phyloP scores from a whole-genome alignment of 1,140 invertebrate species.

The Venturia canescens region DNA sequence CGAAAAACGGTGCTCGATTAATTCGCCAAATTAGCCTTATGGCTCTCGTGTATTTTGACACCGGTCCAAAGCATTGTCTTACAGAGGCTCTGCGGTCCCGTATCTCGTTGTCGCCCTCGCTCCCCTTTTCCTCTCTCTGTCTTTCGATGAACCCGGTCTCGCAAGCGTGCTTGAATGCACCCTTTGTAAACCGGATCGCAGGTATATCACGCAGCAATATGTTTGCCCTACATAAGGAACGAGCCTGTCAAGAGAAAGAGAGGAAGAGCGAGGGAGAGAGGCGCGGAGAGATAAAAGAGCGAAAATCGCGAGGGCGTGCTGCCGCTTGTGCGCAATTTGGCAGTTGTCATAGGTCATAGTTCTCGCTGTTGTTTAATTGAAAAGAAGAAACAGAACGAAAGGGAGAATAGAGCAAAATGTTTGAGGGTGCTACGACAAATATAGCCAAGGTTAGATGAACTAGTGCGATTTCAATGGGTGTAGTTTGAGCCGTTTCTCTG shows the following conservation, averaged over 20 bases:
- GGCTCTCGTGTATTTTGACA: slow-evolving; percentile 74
- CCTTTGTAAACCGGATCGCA: slow-evolving; percentile 63
- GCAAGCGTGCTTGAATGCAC: slow-evolving; percentile 64
- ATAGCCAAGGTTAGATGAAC: slow-evolving; percentile 8
- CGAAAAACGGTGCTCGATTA: slow-evolving; percentile 54
- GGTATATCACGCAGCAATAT: slow-evolving; percentile 50
- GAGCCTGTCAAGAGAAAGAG: background rate
- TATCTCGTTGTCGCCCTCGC: slow-evolving; percentile 54
- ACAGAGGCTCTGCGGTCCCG: slow-evolving; percentile 42
- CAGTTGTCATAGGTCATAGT: slow-evolving; percentile 61
- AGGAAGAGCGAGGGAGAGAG: background rate
- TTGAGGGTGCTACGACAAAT: slow-evolving; percentile 28
- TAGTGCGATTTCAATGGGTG: background rate
- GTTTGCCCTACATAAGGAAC: slow-evolving; percentile 38
- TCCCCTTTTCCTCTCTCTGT: slow-evolving; percentile 54
- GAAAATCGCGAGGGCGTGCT: slow-evolving; percentile 40
- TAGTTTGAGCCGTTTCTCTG: no score
- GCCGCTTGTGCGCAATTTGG: slow-evolving; percentile 6
- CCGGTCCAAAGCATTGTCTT: slow-evolving; percentile 66
- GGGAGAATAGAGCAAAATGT: background rate
- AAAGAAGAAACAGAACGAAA: background rate
- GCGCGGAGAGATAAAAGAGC: background rate
- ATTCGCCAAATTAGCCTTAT: slow-evolving; percentile 75
- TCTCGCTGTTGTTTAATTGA: slow-evolving; percentile 24
- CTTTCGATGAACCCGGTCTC: slow-evolving; percentile 32